A percentile compares a stretch with the other conserved stretches of the same genome.
Conservation (phyloP, 1,140 invertebrate genomes). For the Elysia chlorotica region DNA sequence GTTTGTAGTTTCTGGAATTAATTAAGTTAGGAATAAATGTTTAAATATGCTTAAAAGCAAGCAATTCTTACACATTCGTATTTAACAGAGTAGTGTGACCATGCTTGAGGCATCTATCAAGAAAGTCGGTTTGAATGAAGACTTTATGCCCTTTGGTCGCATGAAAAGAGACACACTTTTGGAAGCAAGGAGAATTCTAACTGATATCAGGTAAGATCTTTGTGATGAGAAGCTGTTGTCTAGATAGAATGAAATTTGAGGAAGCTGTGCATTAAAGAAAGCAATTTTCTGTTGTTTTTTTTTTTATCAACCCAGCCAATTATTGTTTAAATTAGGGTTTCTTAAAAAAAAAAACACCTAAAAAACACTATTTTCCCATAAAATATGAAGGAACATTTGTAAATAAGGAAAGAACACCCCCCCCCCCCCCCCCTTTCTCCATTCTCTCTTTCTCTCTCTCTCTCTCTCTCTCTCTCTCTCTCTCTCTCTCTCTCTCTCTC, state of each 20-base stretch:
- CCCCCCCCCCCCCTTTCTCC: neutral
- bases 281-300: neutral
- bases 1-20: neutral
- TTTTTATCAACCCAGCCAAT: neutral
- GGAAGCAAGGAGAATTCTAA: constrained; percentile 50
- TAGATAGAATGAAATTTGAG: neutral
- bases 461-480: neutral
- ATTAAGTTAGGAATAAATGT: neutral
- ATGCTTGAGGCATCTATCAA: constrained; percentile 48
- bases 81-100: constrained; percentile 37
- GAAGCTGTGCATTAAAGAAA: neutral
- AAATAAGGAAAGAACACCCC: no score
- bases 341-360: no score
- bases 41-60: neutral
- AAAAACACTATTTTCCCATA: no score
- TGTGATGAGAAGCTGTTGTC: neutral
- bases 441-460: neutral
- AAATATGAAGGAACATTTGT: no score
- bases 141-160: constrained; percentile 58
- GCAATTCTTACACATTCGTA: neutral
- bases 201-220: constrained; percentile 46
- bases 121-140: constrained; percentile 41
- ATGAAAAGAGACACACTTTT: constrained; percentile 53
- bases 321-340: neutral
- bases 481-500: neutral